phyloP scores from a whole-genome alignment of 1,140 invertebrate species.

The Neelides sp. region DNA sequence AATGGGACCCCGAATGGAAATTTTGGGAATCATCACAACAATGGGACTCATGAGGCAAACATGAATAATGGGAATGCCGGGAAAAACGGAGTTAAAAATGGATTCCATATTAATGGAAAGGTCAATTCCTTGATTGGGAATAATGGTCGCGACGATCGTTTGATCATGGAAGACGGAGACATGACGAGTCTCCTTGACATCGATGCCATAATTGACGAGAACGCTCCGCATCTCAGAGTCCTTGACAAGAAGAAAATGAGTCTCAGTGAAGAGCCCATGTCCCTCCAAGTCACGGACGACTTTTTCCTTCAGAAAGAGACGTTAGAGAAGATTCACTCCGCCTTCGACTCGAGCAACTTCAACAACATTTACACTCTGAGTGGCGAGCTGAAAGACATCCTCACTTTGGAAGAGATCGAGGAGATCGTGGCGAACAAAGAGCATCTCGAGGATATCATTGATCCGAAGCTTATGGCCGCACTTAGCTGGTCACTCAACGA shows the following conservation, averaged over 20 bases:
- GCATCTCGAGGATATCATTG: slow-evolving; percentile 32
- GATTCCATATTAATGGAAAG: no score
- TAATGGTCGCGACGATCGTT: no score
- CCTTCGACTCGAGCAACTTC: slow-evolving; percentile 32
- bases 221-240: slow-evolving; percentile 24
- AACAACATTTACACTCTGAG: slow-evolving; percentile 36
- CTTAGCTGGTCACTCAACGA: slow-evolving; percentile 28
- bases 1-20: no score
- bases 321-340: slow-evolving; percentile 31
- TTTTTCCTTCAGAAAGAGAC: slow-evolving; percentile 32
- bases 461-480: slow-evolving; percentile 34
- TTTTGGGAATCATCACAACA: no score
- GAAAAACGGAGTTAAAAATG: no score
- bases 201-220: slow-evolving; percentile 20
- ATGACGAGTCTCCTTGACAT: slow-evolving; percentile 27
- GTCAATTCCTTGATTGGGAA: no score
- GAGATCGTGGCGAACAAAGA: slow-evolving; percentile 36
- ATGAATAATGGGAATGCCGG: no score
- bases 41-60: no score
- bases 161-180: no score
- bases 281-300: slow-evolving; percentile 1
- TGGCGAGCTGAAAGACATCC: slow-evolving; percentile 35
- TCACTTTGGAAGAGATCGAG: slow-evolving; percentile 35
- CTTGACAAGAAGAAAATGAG: not conserved
- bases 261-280: not conserved